Base-by-base conservation (phyloP, 2,113 vertebrate genomes). In the Gallinago undulata region DNA sequence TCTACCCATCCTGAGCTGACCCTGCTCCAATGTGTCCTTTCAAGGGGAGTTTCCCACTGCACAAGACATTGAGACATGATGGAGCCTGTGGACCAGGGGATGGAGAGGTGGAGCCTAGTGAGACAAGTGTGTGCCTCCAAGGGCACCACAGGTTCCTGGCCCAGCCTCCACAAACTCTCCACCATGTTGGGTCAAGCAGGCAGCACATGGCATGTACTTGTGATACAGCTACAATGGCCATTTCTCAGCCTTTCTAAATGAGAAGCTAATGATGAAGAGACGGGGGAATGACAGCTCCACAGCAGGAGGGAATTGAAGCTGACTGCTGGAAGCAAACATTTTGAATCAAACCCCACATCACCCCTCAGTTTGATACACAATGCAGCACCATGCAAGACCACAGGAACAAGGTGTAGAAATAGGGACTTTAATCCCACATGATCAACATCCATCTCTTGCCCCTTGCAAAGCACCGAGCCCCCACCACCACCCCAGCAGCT, bases 181-280 rank as follows among this genome's bases (percentile, higher is more conserved):
- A 22, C 30, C 0, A 0, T 1, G 0, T 17, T 35, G 33, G 13
- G 28, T 66, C 33, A 72, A 47, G 27, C 9, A n/a, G 35, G 12
- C 1, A 8, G 57, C 28, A 59, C 33, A 6, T 2, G 28, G 39
- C 59, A 19, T 0, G 0, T 41, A 17, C 13, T 39, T 78, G 41
- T 31, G 48, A 18, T 17, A 35, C 22, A 69, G 31, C 14, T 31
- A 30, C 5, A 5, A 41, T 4, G 11, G 45, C n/a, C 13, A 1
- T 60, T 35, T 37, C n/a, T 53, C 57, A 64, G 30, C 24, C 24
- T 19, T 17, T 70, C 66, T 60, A 55, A 78, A 57, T 9, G n/a
- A 79, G 48, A 74, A 68, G 23, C 9, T 56, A 55, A 30, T 27
- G n/a, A 67, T 8, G 9, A 56, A 87, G 64, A 14, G 9, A 5